These are phyloP conservation scores for Camelus bactrianus DNA, from an alignment of 2,113 vertebrate genomes.

Conservation along the genomic window DNA sequence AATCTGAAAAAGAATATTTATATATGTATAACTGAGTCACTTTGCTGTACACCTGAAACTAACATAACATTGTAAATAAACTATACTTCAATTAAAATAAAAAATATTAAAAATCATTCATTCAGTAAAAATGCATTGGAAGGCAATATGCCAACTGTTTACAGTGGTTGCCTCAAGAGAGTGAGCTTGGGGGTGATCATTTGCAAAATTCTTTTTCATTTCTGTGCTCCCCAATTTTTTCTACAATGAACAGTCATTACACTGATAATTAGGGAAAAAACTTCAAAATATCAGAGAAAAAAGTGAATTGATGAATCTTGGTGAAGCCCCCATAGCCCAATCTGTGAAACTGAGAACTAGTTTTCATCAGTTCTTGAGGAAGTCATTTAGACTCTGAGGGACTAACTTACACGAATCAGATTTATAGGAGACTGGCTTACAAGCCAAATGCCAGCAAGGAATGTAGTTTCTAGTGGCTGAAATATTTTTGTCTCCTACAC, in stretches of 20 bases:
- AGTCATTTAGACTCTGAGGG: background rate
- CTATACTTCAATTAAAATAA: too few species aligned
- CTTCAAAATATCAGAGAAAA: constrained; percentile 7
- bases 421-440: constrained; percentile 20
- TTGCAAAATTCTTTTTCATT: constrained; percentile 33
- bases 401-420: constrained; percentile 30
- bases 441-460: background rate
- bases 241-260: constrained; percentile 10
- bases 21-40: too few species aligned
- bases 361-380: constrained; percentile 39
- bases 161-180: background rate
- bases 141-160: background rate
- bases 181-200: background rate
- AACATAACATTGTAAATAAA: too few species aligned
- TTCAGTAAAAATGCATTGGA: background rate
- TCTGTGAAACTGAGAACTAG: constrained; percentile 17
- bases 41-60: too few species aligned
- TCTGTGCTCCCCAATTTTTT: constrained; percentile 3
- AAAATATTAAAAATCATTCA: too few species aligned
- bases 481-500: constrained; percentile 46
- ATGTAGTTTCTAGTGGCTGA: constrained; percentile 21
- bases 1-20: too few species aligned
- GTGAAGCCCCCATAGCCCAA: background rate
- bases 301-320: background rate
- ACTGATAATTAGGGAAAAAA: constrained; percentile 26